Base-by-base conservation (phyloP, 2,888 invertebrate genomes). In the Microctonus brassicae region DNA sequence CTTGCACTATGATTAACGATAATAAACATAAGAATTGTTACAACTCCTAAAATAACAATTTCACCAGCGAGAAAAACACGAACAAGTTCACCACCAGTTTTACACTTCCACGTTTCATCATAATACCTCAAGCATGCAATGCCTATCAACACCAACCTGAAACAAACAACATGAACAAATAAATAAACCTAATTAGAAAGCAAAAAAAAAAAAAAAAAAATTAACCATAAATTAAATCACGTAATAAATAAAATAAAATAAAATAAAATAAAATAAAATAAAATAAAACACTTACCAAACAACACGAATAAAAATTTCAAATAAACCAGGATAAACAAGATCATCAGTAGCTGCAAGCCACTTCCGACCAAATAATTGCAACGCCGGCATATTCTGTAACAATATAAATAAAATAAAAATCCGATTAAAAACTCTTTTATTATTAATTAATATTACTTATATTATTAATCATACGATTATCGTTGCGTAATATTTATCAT, bases 261-360 rank as follows among this genome's bases (percentile, higher is more conserved):
- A 24, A 24, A n/a, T n/a, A 22, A 39, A 36, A 7, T 36, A 55
- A 36, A 67, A 39, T 39, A 63, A 5, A 85, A 73, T 36, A 2
- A n/a, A 4, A 7, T n/a, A 2, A 47, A 7, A 17, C 82, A 74
- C 90, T 88, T 87, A 93, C 94, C 94, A 94, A 80, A 93, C 90
- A 80, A 92, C 89, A 84, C 94, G 89, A 82, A 93, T 91, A 75
- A 92, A 90, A 72, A 94, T 91, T 88, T 94, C 94, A 86, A 94
- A 93, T 76, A 94, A 90, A 84, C 94, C 95, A 36, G 96, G 96
- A 87, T 95, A 95, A 57, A 97, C 96, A 83, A 97, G 93, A 88
- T 97, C 97, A 89, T 97, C 97, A 80, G 95, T 94, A 82, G 94
- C 95, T 81, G 96, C 94, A 82, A 94, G 92, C 97, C 97, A 97